Evolutionary conservation across 2,888 invertebrate species (phyloP).

Genomic region (Tipula confusa): DNA sequence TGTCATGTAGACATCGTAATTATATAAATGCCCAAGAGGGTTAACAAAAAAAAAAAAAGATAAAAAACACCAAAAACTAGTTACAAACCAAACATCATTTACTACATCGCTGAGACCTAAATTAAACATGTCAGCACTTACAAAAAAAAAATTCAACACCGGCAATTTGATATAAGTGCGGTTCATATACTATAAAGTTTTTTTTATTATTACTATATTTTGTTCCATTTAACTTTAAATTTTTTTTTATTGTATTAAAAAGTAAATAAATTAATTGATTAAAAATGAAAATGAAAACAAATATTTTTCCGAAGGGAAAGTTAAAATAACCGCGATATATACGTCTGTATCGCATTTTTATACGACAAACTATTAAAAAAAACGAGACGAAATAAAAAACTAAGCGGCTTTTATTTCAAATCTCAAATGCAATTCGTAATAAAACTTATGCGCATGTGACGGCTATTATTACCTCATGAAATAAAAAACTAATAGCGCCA

Average conservation of each 20-base stretch:
- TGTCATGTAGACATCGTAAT: not conserved
- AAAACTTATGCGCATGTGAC: not conserved
- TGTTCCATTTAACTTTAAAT: not conserved
- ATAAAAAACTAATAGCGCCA: not conserved
- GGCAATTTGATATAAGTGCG: not conserved
- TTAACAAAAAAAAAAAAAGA: not conserved
- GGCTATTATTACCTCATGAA: not conserved
- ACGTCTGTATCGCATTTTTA: not conserved
- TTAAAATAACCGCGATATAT: not conserved
- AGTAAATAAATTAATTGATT: conserved; percentile 25
- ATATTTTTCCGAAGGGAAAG: conserved; percentile 21
- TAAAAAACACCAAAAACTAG: not conserved
- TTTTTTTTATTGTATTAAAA: not conserved
- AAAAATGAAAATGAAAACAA: conserved; percentile 20
- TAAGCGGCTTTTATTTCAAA: not conserved
- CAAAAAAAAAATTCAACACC: not conserved
- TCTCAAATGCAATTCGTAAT: not conserved
- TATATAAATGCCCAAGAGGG: not conserved
- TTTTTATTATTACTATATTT: conserved; percentile 8
- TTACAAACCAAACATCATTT: not conserved
- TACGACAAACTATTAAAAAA: not conserved
- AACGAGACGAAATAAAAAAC: not conserved
- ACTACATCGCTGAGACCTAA: not conserved
- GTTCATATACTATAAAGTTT: not conserved
- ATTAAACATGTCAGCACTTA: not conserved